Evolutionary conservation across 2,888 invertebrate genomes (phyloP).

Genomic region (Mythimna pallens): DNA sequence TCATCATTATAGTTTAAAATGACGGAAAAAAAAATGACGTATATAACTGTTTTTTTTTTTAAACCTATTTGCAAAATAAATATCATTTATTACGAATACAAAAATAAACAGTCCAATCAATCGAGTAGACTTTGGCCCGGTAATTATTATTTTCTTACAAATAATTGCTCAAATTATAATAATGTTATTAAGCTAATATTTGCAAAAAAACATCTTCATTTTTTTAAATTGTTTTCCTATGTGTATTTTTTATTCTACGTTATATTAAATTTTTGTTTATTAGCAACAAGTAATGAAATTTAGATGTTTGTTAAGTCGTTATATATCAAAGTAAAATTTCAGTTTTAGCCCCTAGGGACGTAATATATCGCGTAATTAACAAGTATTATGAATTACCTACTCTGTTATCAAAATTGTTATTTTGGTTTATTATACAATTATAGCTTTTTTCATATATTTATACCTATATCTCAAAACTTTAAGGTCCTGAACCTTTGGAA

Average conservation of each 20-base stretch:
- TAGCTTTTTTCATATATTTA: no score
- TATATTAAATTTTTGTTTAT: constrained; percentile 4
- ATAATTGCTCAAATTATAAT: neutral
- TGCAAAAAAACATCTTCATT: neutral
- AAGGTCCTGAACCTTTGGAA: no score
- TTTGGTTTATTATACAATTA: no score
- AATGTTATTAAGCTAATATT: constrained; percentile 9
- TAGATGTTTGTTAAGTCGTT: constrained; percentile 11
- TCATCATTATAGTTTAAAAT: no score
- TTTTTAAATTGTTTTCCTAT: neutral
- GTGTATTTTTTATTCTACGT: neutral
- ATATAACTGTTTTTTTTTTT: no score
- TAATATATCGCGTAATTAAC: neutral
- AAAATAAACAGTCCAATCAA: no score
- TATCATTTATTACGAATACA: no score
- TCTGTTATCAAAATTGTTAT: no score
- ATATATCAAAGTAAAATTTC: neutral
- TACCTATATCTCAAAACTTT: no score
- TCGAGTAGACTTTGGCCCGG: neutral
- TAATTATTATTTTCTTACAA: neutral
- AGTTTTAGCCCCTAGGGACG: constrained; percentile 5
- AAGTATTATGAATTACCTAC: no score
- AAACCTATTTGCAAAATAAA: no score
- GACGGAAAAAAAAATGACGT: no score
- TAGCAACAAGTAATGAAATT: constrained; percentile 5